Percentiles rank a stretch among this genome's conserved stretches.
These are phyloP conservation scores for Parus major DNA, from an alignment of 2,113 vertebrate genomes.

Conservation along the genomic window DNA sequence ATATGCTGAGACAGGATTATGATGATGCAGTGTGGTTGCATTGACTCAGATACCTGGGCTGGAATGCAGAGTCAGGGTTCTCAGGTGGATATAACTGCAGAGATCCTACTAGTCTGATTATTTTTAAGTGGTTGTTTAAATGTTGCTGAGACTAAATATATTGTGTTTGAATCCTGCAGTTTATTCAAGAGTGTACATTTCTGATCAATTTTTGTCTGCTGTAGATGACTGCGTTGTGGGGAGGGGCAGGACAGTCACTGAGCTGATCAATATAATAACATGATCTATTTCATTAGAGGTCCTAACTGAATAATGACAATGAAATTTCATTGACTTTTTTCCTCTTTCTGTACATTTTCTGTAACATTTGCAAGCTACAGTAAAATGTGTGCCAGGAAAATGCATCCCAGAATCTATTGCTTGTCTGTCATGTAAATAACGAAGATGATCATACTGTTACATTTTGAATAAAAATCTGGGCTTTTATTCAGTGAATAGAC, in stretches of 20 bases:
- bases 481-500: not conserved
- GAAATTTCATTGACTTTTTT: not conserved
- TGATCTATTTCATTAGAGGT: conserved; percentile 28
- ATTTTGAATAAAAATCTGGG: conserved; percentile 12
- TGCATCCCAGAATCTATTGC: not conserved
- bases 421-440: conserved; percentile 25
- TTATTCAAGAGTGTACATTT: not conserved
- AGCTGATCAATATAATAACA: conserved; percentile 16
- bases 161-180: not conserved
- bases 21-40: conserved; percentile 28
- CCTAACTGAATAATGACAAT: conserved; percentile 9
- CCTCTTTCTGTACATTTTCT: not conserved
- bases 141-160: not conserved
- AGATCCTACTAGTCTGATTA: not conserved
- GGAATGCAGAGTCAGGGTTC: conserved; percentile 51
- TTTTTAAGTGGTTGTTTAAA: not conserved
- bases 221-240: conserved; percentile 33
- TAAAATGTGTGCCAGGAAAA: not conserved
- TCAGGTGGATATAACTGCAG: not conserved
- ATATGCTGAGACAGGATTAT: conserved; percentile 59
- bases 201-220: conserved; percentile 1
- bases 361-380: not conserved
- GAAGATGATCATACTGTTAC: not conserved
- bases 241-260: conserved; percentile 43
- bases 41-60: conserved; percentile 31